Percentiles rank a stretch among this genome's conserved stretches.
These are phyloP conservation scores for Tortricodes alternella DNA, from an alignment of 2,888 invertebrate species.

Conservation along the genomic window DNA sequence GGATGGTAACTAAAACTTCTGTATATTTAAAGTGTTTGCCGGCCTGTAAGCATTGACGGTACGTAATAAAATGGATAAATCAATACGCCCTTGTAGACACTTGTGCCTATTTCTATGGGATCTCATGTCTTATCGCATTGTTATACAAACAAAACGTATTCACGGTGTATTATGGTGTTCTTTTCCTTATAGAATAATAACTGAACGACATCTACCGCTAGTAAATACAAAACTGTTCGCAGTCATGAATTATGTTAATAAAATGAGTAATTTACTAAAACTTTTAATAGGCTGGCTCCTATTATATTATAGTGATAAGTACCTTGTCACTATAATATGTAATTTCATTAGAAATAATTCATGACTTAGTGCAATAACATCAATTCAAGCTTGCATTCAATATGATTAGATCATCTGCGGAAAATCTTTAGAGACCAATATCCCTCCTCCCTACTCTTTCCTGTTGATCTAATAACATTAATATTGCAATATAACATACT, in stretches of 20 bases:
- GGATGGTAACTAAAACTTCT: constrained; percentile 6
- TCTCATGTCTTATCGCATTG: constrained; percentile 56
- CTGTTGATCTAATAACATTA: too few species aligned
- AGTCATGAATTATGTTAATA: not conserved
- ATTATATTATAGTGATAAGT: too few species aligned
- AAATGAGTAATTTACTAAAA: not conserved
- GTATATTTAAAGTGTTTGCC: not conserved
- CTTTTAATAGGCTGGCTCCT: too few species aligned
- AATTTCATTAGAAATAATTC: too few species aligned
- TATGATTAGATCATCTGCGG: too few species aligned
- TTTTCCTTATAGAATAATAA: constrained; percentile 32
- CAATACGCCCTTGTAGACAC: constrained; percentile 33
- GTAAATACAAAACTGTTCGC: not conserved
- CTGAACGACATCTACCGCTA: not conserved
- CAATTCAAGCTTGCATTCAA: too few species aligned
- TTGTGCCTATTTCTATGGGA: constrained; percentile 35
- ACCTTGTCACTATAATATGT: too few species aligned
- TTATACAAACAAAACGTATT: constrained; percentile 64
- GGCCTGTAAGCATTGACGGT: constrained; percentile 7
- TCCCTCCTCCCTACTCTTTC: too few species aligned
- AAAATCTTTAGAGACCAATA: too few species aligned
- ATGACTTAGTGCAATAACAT: too few species aligned
- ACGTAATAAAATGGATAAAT: constrained; percentile 17
- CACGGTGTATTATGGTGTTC: constrained; percentile 44
- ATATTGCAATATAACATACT: too few species aligned